Evolutionary conservation across 2,888 invertebrate genomes (phyloP).

Genomic region (Celastrina argiolus): DNA sequence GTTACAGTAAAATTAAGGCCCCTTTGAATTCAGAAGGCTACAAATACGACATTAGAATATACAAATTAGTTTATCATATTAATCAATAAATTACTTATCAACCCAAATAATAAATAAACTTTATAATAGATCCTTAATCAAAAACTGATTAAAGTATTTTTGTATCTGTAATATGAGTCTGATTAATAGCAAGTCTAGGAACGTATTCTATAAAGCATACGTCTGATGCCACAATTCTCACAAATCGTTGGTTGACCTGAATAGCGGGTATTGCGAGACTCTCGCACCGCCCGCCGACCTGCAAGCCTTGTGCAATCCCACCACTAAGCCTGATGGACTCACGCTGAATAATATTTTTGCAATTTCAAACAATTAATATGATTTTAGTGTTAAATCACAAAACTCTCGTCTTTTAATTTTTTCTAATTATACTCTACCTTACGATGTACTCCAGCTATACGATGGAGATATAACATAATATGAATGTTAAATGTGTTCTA

Average conservation of each 20-base stretch:
- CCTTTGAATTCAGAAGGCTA: not conserved
- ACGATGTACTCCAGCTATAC: too few relatives aligned
- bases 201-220: constrained; percentile 38
- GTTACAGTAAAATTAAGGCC: not conserved
- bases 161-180: not conserved
- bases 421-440: too few relatives aligned
- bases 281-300: constrained; percentile 63
- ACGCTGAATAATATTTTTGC: constrained; percentile 21
- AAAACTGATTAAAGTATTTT: too few relatives aligned
- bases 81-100: too few relatives aligned
- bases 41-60: too few relatives aligned
- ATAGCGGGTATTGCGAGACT: constrained; percentile 70
- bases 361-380: constrained; percentile 13
- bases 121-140: too few relatives aligned
- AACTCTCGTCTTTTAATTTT: too few relatives aligned
- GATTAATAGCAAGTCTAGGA: constrained; percentile 5
- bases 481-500: not conserved
- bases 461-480: too few relatives aligned
- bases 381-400: not conserved
- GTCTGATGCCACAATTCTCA: constrained; percentile 75
- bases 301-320: constrained; percentile 72
- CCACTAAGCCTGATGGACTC: constrained; percentile 26
- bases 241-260: constrained; percentile 74
- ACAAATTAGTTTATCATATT: not conserved
- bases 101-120: not conserved